Base-by-base conservation (phyloP, 2,797 vertebrate genomes). In the Enteromius fasciolatus region DNA sequence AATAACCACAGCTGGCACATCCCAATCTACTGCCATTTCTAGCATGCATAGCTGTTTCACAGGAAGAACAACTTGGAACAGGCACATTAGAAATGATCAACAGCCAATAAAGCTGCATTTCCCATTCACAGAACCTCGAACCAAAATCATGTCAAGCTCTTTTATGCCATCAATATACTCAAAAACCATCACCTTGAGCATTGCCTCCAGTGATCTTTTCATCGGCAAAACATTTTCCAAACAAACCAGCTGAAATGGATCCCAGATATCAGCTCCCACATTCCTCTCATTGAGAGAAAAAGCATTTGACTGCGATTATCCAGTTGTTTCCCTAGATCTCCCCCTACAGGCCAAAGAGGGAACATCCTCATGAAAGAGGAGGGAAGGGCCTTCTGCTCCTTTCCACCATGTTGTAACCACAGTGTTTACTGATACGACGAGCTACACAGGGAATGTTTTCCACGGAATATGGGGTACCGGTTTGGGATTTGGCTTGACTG, bases 351-450 rank as follows among this genome's bases (percentile, higher is more conserved):
- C 91, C 86, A 92, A 89, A 90, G 91, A 86, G 89, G 90, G 94
- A 94, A 93, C 90, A 89, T 91, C 90, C 93, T 91, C 93, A 88
- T 82, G 74, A 86, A 90, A 91, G 89, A 90, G 84, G 81, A 89
- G 91, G 89, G 93, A 90, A 92, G 92, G 91, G 87, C 93, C 86
- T 90, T 90, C 92, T 92, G 93, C 93, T 92, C 92, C 94, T 92
- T 92, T 91, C 95, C 95, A 95, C 96, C 96, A 96, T 96, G 96
- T 96, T 94, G 93, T 94, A 95, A 95, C 95, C 90, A 93, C 93
- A 95, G 91, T 96, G 95, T 96, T 96, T 96, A 95, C 96, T 93
- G 93, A 92, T 94, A 94, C 88, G 89, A 84, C 84, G 86, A 67
- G 78, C 90, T 84, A 88, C 91, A 93, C 90, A 88, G 91, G 89